These are phyloP conservation scores for Phrynocephalus versicolor DNA, from an alignment of 2,113 vertebrate genomes.

Conservation along the genomic window DNA sequence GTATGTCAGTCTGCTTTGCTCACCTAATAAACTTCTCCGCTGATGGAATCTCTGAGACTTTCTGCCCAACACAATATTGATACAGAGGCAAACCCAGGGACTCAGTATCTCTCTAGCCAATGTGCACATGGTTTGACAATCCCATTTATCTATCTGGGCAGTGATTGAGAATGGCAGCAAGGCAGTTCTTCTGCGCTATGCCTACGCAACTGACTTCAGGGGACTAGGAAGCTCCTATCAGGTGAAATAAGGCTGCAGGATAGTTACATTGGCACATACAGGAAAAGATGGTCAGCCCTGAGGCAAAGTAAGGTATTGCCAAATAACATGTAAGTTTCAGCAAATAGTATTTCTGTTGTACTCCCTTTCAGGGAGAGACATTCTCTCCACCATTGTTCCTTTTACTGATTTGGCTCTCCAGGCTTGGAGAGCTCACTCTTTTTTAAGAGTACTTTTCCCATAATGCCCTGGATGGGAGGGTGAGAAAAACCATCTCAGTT, in stretches of 20 bases:
- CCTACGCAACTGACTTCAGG: background rate
- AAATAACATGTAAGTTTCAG: background rate
- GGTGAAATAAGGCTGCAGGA: background rate
- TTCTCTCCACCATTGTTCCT: background rate
- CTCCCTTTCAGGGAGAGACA: background rate
- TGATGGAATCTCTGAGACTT: background rate
- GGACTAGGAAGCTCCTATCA: background rate
- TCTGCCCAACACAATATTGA: background rate
- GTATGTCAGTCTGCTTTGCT: background rate
- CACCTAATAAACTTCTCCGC: background rate
- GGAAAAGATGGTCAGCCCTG: background rate
- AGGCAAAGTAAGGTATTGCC: background rate
- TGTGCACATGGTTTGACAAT: background rate
- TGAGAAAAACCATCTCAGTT: background rate
- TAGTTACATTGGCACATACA: background rate
- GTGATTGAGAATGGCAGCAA: slow-evolving; percentile 1
- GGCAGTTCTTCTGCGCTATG: background rate
- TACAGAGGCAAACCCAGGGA: background rate
- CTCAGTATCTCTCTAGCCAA: background rate
- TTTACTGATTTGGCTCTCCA: background rate
- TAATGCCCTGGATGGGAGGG: background rate
- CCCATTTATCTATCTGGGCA: slow-evolving; percentile 6
- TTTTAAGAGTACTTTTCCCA: no score
- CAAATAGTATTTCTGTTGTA: background rate
- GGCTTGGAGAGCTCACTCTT: no score